Conservation (phyloP, 2,888 invertebrate species). For the Nipponacmea schrenckii region DNA sequence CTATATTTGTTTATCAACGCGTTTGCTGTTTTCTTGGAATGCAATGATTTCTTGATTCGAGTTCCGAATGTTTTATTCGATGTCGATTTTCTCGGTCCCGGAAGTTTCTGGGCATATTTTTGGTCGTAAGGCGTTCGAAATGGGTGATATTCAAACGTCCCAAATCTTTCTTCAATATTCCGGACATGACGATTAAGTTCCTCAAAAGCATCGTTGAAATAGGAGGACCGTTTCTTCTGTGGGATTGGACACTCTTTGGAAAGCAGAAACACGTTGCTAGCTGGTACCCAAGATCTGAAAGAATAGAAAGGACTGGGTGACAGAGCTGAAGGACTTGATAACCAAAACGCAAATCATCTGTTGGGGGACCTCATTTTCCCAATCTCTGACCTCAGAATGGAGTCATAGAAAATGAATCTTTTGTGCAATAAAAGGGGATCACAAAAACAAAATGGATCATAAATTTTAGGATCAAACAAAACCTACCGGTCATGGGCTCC, state of each 20-base stretch:
- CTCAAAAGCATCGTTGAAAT: conserved; percentile 75
- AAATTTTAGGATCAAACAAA: neutral
- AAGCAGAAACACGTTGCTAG: conserved; percentile 85
- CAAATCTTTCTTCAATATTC: conserved; percentile 77
- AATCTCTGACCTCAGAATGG: no score
- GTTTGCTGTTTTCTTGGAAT: neutral
- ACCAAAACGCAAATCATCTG: neutral
- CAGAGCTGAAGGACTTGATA: neutral
- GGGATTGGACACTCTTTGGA: conserved; percentile 75
- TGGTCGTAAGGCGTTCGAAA: conserved; percentile 76
- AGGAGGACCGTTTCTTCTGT: conserved; percentile 73
- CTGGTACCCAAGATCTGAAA: conserved; percentile 84
- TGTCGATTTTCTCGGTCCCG: conserved; percentile 26
- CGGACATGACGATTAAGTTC: conserved; percentile 82
- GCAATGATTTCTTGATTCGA: neutral
- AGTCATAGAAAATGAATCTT: no score
- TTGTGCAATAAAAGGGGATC: no score
- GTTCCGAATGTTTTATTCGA: conserved; percentile 10
- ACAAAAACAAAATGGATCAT: no score
- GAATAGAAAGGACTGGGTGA: conserved; percentile 8
- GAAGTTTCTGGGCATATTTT: conserved; percentile 39
- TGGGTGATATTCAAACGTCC: conserved; percentile 79
- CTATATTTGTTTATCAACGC: neutral
- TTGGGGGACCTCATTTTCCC: neutral
- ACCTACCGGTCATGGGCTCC: conserved; percentile 83